phyloP scores from a whole-genome alignment of 2,888 invertebrate species.

The Callyntrura sp. region DNA sequence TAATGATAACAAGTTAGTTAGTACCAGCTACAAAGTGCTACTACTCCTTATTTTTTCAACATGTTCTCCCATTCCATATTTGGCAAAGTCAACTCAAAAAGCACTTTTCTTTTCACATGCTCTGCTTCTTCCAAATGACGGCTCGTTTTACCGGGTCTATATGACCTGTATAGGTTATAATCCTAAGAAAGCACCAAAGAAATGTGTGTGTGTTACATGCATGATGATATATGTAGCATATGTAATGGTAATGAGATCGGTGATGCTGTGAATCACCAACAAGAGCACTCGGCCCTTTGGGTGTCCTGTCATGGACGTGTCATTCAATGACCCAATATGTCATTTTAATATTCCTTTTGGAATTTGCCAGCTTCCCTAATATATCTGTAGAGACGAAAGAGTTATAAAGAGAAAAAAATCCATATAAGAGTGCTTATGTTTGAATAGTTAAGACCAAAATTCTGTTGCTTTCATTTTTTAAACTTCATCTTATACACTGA shows the following conservation, averaged over 20 bases:
- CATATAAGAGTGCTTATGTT: neutral
- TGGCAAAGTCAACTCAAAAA: slow-evolving; percentile 68
- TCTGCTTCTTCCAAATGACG: slow-evolving; percentile 61
- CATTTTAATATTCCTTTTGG: slow-evolving; percentile 60
- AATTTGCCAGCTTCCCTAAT: neutral
- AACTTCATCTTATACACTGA: neutral
- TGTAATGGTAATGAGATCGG: slow-evolving; percentile 31
- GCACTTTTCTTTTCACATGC: slow-evolving; percentile 54
- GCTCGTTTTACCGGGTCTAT: slow-evolving; percentile 21
- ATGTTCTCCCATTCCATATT: slow-evolving; percentile 73
- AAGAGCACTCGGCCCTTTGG: slow-evolving; percentile 63
- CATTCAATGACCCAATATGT: slow-evolving; percentile 76
- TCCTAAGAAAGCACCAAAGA: no score
- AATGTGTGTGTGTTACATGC: no score
- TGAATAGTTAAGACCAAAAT: neutral
- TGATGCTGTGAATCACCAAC: slow-evolving; percentile 53
- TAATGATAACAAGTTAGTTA: slow-evolving; percentile 9
- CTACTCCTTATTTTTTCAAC: slow-evolving; percentile 70
- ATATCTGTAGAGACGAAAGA: neutral
- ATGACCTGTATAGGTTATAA: no score
- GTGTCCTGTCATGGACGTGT: slow-evolving; percentile 75
- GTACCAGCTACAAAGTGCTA: slow-evolving; percentile 60
- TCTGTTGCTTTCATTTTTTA: neutral
- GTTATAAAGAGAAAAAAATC: slow-evolving; percentile 6
- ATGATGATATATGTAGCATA: neutral